Conservation (phyloP, 2,113 vertebrate species). For the Pomatorhinus ruficollis region DNA sequence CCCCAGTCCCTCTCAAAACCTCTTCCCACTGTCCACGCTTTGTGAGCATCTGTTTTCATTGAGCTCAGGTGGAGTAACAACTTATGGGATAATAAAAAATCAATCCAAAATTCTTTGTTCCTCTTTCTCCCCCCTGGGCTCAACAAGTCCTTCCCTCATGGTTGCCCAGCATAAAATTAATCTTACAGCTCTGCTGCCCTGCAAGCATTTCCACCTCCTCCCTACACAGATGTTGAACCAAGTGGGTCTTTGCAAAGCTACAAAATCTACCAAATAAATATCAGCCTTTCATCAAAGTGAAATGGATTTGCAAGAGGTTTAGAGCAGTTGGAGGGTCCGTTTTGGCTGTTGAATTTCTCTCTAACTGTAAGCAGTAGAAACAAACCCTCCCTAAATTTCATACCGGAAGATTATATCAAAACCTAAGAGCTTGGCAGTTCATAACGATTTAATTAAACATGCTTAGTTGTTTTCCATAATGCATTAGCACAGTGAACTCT, state of each 20-base stretch:
- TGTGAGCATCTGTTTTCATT: not conserved
- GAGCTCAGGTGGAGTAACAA: not conserved
- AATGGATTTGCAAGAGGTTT: not conserved
- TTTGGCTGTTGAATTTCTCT: not conserved
- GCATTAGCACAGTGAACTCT: not conserved
- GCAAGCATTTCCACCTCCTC: not conserved
- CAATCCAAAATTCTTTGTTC: not conserved
- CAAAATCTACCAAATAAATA: not conserved
- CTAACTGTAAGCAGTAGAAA: not conserved
- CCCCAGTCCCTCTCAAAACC: accelerated
- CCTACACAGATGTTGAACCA: not conserved
- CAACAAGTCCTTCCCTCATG: not conserved
- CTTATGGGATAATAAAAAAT: not conserved
- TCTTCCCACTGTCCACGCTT: not conserved
- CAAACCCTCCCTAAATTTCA: not conserved
- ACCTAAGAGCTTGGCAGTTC: not conserved
- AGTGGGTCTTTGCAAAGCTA: not conserved
- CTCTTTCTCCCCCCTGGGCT: not conserved
- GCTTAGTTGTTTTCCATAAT: not conserved
- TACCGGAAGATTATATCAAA: not conserved
- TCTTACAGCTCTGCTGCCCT: not conserved
- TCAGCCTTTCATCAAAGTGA: not conserved
- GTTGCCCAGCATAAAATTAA: not conserved
- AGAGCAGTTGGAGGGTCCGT: not conserved
- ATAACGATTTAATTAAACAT: not conserved